Evolutionary conservation across 2,888 invertebrate genomes (phyloP), one percentile per base, ranked within the genome.

Genomic region (Gastrophysa polygoni): DNA sequence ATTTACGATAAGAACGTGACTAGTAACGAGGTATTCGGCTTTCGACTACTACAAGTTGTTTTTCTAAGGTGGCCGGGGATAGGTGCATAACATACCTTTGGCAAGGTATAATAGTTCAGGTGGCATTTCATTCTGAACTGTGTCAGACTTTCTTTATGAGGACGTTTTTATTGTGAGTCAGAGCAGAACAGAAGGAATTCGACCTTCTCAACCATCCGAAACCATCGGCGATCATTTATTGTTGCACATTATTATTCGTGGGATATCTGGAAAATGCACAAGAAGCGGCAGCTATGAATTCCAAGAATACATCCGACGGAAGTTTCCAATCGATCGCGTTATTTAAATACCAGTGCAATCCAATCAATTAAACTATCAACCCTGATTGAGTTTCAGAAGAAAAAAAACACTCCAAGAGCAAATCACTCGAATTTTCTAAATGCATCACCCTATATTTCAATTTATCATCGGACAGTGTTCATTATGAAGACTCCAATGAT

Each of bases 81-180:
- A n/a, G n/a, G n/a, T n/a, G n/a, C n/a, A n/a, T n/a, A n/a, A n/a
- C n/a, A 59, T 52, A 59, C 17, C 43, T 24, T 46, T 46, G 58
- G 32, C 4, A 32, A 38, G n/a, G 38, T 38, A 38, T 11, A 59
- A 64, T 64, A 67, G 63, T 50, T 62, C 58, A 57, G 64, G 62
- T 64, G 67, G 51, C 51, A 67, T 60, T 67, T 64, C 62, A 54
- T 55, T 62, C 58, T 57, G 64, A 62, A 59, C 60, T 60, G 60
- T 67, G 62, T 64, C 64, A 57, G 60, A 52, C 38, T 60, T 20
- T 63, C 49, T 59, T 63, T 60, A 50, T 62, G 34, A 59, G 32
- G 34, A 59, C 14, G 44, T 63, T 49, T 63, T 60, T 55, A 60
- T 60, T 60, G 60, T 60, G 49, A 49, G 49, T 48, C 24, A 38